Evolutionary conservation across 2,113 vertebrate genomes (phyloP).

Genomic region (Sciurus niger): DNA sequence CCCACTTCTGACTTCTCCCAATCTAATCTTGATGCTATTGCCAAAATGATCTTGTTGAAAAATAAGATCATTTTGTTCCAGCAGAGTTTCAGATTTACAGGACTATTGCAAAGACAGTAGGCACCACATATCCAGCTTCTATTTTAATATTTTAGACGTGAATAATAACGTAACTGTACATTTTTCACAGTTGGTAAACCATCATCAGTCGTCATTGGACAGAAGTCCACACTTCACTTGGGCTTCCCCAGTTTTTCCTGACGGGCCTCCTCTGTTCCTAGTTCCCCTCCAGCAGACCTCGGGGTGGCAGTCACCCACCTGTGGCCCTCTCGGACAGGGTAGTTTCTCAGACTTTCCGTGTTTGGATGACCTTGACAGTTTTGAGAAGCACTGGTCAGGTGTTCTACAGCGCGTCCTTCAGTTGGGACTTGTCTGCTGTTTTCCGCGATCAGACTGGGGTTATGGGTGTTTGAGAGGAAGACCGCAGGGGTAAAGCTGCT

Average conservation of each 20-base stretch:
- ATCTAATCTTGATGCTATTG: not conserved
- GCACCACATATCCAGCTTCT: not conserved
- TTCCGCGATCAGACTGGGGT: not conserved
- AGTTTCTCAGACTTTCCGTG: not conserved
- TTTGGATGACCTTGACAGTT: slow-evolving; percentile 21
- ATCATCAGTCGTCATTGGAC: not conserved
- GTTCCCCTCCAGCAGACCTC: not conserved
- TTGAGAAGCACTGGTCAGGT: not conserved
- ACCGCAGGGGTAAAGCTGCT: not conserved
- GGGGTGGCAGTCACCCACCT: not conserved
- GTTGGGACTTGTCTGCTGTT: not conserved
- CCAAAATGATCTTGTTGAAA: not conserved
- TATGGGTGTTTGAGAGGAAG: not conserved
- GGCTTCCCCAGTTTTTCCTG: not conserved
- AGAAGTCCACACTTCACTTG: not conserved
- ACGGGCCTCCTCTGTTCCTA: not conserved
- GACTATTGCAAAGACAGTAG: not conserved
- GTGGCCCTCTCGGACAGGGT: not conserved
- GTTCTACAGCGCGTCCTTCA: not conserved
- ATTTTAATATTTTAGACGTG: not conserved
- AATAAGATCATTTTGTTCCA: not conserved
- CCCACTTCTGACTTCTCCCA: not conserved
- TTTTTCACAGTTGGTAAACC: not conserved
- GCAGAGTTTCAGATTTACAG: not conserved
- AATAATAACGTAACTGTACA: no score